Percentiles rank a stretch among this genome's conserved stretches.
phyloP scores from a whole-genome alignment of 2,113 vertebrate genomes.

The Scomber colias region DNA sequence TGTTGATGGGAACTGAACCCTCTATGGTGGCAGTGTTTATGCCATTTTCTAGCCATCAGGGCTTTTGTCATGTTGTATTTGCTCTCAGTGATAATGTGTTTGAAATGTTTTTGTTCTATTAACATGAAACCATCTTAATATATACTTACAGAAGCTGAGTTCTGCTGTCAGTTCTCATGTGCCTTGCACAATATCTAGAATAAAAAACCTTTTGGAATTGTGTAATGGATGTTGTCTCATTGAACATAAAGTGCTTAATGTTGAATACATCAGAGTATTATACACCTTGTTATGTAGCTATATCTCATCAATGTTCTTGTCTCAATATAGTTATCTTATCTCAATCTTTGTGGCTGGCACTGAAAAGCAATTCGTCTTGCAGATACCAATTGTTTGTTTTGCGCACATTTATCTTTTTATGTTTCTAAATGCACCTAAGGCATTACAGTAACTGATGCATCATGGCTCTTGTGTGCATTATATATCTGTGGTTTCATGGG shows the following conservation, averaged over 20 bases:
- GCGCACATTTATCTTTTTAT: not conserved
- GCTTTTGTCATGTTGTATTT: slow-evolving; percentile 6
- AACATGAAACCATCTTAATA: slow-evolving; percentile 34
- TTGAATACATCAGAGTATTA: too few relatives aligned
- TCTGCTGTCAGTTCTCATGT: slow-evolving; percentile 10
- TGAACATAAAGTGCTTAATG: not conserved
- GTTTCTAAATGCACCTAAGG: slow-evolving; percentile 4
- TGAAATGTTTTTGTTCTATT: slow-evolving; percentile 19
- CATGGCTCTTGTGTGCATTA: not conserved
- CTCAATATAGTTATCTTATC: too few relatives aligned
- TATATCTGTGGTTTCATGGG: slow-evolving; percentile 25
- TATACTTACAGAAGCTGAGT: slow-evolving; percentile 28
- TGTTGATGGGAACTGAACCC: not conserved
- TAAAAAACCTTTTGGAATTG: slow-evolving; percentile 1
- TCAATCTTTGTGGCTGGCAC: not conserved
- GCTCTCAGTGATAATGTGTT: slow-evolving; percentile 9
- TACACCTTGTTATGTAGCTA: too few relatives aligned
- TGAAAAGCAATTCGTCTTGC: not conserved
- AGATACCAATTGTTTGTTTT: not conserved
- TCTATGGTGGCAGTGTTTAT: not conserved
- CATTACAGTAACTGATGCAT: not conserved
- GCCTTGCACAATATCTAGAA: slow-evolving; percentile 12
- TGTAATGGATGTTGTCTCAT: slow-evolving; percentile 9
- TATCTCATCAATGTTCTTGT: not conserved
- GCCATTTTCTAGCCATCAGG: not conserved